Base-by-base conservation (phyloP, 23 tunicate species). In the Phallusia fumigata region DNA sequence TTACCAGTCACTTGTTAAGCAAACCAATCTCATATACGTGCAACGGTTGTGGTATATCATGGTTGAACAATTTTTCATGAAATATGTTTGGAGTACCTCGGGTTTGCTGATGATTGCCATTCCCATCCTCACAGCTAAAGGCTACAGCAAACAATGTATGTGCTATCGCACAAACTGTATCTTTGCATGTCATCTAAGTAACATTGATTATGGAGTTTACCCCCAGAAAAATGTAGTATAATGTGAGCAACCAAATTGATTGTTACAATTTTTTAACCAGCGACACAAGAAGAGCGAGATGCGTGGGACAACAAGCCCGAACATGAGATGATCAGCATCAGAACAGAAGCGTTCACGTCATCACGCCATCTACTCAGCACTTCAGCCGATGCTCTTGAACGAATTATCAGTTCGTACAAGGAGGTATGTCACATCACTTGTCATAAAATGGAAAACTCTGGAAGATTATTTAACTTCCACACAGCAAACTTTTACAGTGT, bases 1-100 rank as follows among this genome's bases (percentile, higher is more conserved):
- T 83, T 94, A 88, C 75, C 80, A 79, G n/a, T 89, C 98, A 11
- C 64, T 94, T 35, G 88, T 72, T 22, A 64, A 86, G 2, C 98
- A 94, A 44, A 87, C 91, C 35, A 88, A 94, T 69, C 24, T 65
- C 19, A 94, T 94, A 44, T 94, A 94, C 79, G 78, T 89, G 33
- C 91, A 94, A 58, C 87, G 98, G 0, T 79, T 94, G 52, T 94
- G 98, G 98, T 94, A 94, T 35, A 74, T 94, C 47, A 94, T 94
- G 98, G 51, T 94, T 18, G 98, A 94, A 73, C 98, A 94, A 75
- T 94, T 94, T 53, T 94, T 94, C 88, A 94, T 94, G 98, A 94
- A 94, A 84, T 94, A 94, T 74, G 80, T 89, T n/a, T 94, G 98
- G 98, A 91, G 98, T 30, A 79, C 81, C 36, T 83, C 98, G 10